Conservation (phyloP, 2,888 invertebrate species). For the Acrocyrtus sp. region DNA sequence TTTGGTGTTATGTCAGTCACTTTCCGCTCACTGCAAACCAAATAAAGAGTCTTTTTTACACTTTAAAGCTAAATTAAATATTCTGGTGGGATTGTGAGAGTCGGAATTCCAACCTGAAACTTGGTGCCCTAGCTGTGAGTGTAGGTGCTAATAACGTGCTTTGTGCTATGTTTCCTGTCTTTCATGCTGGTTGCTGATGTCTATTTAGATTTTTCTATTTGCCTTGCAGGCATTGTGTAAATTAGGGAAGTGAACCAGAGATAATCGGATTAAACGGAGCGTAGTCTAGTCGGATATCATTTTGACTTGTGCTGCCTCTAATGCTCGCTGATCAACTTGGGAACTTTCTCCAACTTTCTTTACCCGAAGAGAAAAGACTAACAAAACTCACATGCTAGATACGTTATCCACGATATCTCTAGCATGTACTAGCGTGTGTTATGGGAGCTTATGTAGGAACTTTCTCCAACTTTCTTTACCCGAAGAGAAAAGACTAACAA, state of each 20-base stretch:
- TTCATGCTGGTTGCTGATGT: constrained; percentile 11
- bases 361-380: constrained; percentile 19
- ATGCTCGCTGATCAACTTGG: constrained; percentile 38
- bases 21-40: no score
- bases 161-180: constrained; percentile 17
- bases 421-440: not conserved
- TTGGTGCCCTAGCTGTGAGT: no score
- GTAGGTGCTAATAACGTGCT: constrained; percentile 22
- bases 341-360: constrained; percentile 29
- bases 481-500: constrained; percentile 18
- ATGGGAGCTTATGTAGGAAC: not conserved
- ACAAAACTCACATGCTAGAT: not conserved
- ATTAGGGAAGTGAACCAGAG: constrained; percentile 46
- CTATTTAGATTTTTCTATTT: constrained; percentile 34
- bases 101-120: no score
- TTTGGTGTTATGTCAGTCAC: constrained; percentile 36
- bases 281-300: constrained; percentile 39
- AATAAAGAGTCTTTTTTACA: no score
- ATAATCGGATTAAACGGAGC: constrained; percentile 50
- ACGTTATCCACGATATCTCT: not conserved
- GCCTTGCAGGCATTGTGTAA: constrained; percentile 47
- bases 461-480: not conserved
- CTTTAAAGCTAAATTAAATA: no score
- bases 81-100: no score
- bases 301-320: constrained; percentile 42